Conservation (phyloP, 2,113 vertebrate genomes). For the Leucopternis melanops region DNA sequence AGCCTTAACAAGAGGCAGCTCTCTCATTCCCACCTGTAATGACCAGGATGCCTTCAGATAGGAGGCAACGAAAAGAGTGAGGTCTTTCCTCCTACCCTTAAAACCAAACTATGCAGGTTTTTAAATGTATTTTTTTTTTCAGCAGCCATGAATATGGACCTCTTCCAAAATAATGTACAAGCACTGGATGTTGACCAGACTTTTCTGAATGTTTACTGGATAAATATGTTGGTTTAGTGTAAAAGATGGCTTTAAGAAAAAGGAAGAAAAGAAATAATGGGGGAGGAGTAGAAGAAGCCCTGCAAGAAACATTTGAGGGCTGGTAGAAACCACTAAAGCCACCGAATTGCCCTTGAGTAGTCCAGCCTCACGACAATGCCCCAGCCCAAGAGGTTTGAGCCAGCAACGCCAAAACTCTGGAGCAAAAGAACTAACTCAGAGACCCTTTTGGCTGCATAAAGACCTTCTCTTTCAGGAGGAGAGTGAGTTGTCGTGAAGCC, state of each 20-base stretch:
- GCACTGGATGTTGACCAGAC: background rate
- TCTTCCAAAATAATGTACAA: background rate
- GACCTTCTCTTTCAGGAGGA: background rate
- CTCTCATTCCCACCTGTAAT: background rate
- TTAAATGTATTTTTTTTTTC: background rate
- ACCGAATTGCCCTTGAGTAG: rapidly evolving
- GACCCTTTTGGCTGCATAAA: background rate
- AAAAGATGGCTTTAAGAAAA: background rate
- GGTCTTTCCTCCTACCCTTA: background rate
- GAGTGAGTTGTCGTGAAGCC: background rate
- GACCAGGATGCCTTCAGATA: rapidly evolving
- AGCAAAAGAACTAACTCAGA: background rate
- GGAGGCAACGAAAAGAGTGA: background rate
- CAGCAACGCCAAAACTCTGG: background rate
- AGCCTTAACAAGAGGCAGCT: background rate
- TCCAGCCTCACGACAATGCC: background rate
- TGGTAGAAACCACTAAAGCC: background rate
- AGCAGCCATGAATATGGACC: background rate
- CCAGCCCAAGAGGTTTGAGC: background rate
- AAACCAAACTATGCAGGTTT: background rate
- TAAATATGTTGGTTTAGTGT: background rate
- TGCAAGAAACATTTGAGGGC: background rate
- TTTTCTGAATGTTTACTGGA: background rate
- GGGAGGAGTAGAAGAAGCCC: background rate
- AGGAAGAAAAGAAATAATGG: background rate